Evolutionary conservation across 2,797 vertebrate genomes (phyloP), one percentile per base, ranked within the genome.

Genomic region (Astyanax mexicanus): DNA sequence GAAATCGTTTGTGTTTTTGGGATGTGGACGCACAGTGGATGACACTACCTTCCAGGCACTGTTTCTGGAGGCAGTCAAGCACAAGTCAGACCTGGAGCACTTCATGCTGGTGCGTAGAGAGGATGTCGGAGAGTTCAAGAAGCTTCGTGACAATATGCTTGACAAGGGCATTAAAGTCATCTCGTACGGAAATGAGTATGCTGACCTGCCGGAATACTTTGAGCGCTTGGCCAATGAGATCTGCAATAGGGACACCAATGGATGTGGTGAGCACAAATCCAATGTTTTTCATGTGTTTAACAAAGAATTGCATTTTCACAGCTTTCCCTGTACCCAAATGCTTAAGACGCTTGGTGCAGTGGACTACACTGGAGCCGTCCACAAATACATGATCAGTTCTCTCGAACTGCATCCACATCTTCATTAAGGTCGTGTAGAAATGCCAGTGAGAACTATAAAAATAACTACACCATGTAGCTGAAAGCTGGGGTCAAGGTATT

Each of bases 131-230:
- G 97, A 98, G 83, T 98, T 98, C 87, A 97, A 97, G 91, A 97
- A 98, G 87, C 94, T 98, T 38, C 93, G 96, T 0, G 96, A 98
- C 91, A 97, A 98, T 90, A 97, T 98, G 97, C 90, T 98, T 83
- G 97, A 98, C 90, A 98, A 98, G 85, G 97, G 97, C 73, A 98
- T 99, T 78, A 98, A 98, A 82, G 97, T 99, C 69, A 96, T 99
- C 84, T 96, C 97, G 62, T 98, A 98, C 0, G 97, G 97, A 68
- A 95, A 95, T 0, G 95, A 98, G 69, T 97, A 97, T 4, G 57
- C 89, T 0, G 96, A 98, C 85, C 86, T 99, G 83, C 97, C 97
- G 0, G 96, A 98, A 73, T 98, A 98, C 89, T 96, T 98, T 0
- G 95, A 95, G 89, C 92, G 96, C 71, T 92, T 99, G 83, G 91